Conservation (phyloP, 2,888 invertebrate genomes). For the Hetaerina titia region DNA sequence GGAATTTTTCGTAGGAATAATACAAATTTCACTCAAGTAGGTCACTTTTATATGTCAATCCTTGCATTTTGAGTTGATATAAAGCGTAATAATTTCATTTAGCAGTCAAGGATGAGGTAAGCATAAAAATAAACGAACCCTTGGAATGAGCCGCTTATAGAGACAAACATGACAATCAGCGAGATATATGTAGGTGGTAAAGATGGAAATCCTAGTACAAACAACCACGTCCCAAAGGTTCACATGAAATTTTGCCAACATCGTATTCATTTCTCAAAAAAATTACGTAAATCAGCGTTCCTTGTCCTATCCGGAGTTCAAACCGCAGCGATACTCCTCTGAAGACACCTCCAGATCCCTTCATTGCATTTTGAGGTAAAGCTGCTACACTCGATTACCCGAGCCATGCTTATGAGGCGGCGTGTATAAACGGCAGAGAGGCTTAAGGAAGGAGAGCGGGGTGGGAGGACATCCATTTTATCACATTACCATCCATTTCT, state of each 20-base stretch:
- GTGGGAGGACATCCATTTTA: not conserved
- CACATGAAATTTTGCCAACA: conserved; percentile 1
- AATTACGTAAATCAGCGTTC: not conserved
- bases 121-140: not conserved
- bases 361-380: not conserved
- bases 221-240: not conserved
- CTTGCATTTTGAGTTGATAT: too few species aligned
- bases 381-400: conserved; percentile 26
- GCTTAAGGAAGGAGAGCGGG: not conserved
- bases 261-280: not conserved
- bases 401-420: not conserved
- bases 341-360: not conserved
- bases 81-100: not conserved
- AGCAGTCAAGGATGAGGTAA: not conserved
- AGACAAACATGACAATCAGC: not conserved
- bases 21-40: too few species aligned
- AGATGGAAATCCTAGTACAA: not conserved
- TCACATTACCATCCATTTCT: conserved; percentile 39
- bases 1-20: too few species aligned
- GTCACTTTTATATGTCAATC: too few species aligned
- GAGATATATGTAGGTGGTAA: not conserved
- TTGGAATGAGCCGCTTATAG: not conserved
- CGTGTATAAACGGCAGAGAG: not conserved
- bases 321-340: not conserved
- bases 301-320: not conserved